phyloP scores from a whole-genome alignment of 30 jellyfish, hydroid and myxozoan species.

The Turritopsis dohrnii region DNA sequence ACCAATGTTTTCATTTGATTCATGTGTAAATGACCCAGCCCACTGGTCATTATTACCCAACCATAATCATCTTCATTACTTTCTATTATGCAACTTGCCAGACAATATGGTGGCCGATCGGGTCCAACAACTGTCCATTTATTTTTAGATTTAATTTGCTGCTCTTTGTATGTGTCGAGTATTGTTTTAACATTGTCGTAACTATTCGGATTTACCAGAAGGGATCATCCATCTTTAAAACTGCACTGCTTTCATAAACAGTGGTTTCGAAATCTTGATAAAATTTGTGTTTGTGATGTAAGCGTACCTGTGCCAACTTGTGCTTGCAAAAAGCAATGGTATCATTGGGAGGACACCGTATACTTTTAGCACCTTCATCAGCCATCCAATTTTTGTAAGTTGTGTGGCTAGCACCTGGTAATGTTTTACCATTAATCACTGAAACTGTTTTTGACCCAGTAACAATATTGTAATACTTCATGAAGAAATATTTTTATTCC shows the following conservation, averaged over 20 bases:
- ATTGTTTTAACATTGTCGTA: background rate
- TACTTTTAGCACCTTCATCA: background rate
- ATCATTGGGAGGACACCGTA: background rate
- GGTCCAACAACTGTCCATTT: background rate
- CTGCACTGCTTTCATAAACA: background rate
- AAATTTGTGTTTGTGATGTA: too few species aligned
- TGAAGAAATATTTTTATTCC: too few species aligned
- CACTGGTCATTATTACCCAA: background rate
- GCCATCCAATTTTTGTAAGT: background rate
- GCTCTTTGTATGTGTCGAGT: background rate
- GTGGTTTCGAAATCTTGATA: too few species aligned
- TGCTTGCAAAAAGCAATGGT: background rate
- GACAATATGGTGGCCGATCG: background rate
- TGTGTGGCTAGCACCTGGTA: background rate
- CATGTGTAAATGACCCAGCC: constrained; percentile 13
- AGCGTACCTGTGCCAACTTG: too few species aligned
- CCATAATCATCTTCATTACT: background rate
- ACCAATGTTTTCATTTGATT: background rate
- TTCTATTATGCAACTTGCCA: background rate
- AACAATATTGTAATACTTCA: background rate
- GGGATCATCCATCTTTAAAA: background rate
- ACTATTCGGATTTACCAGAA: background rate
- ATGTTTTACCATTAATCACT: constrained; percentile 1
- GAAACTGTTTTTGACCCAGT: constrained; percentile 1
- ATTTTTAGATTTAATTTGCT: background rate